Percentiles rank a stretch among this genome's conserved stretches.
Conservation (phyloP, 2,888 invertebrate species). For the Strigamia crassipes region DNA sequence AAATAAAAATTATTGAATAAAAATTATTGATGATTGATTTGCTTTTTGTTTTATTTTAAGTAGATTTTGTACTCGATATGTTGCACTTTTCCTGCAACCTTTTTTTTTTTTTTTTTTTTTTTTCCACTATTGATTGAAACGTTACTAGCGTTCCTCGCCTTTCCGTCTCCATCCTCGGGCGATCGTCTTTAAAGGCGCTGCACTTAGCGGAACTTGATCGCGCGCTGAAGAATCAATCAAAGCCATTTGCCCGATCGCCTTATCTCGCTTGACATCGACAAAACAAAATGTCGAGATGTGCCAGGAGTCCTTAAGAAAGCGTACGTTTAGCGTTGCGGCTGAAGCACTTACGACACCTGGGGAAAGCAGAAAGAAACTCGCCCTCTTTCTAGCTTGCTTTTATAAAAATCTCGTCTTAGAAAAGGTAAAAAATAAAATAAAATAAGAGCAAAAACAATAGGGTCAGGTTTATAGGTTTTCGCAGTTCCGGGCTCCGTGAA, state of each 20-base stretch:
- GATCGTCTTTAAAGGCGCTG: constrained; percentile 10
- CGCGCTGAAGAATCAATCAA: constrained; percentile 10
- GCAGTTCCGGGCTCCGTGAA: no score
- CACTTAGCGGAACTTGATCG: constrained; percentile 10
- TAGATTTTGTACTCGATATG: neutral
- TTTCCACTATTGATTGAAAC: neutral
- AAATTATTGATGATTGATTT: neutral
- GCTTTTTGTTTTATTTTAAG: neutral
- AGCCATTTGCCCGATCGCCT: constrained; percentile 10
- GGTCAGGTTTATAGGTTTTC: neutral
- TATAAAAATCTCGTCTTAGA: neutral
- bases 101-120: constrained; percentile 10
- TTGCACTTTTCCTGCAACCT: neutral
- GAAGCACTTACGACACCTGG: constrained; percentile 10
- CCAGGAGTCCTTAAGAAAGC: constrained; percentile 1
- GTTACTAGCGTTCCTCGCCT: neutral
- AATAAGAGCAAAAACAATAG: neutral
- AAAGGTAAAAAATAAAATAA: neutral
- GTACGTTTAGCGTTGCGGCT: constrained; percentile 10
- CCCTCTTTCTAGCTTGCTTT: neutral
- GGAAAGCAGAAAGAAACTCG: neutral
- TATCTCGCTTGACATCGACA: constrained; percentile 10
- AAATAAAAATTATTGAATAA: neutral
- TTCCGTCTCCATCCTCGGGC: constrained; percentile 1
- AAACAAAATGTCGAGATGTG: constrained; percentile 10